Base-by-base conservation (phyloP, 2,888 invertebrate genomes). In the Calliopum simillimum region DNA sequence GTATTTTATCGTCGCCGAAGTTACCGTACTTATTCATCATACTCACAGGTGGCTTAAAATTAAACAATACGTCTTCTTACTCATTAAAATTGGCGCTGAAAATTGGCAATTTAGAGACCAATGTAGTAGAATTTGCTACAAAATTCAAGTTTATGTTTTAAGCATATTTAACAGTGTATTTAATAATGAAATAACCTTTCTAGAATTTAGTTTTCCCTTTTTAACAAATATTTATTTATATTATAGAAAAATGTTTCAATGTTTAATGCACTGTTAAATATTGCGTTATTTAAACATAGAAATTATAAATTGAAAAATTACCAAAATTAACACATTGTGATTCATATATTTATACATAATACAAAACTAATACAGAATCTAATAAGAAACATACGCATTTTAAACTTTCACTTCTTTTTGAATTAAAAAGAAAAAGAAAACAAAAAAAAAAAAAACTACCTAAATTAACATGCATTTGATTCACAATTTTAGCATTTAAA, bases 1-100 rank as follows among this genome's bases (percentile, higher is more conserved):
- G 76, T 84, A 44, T 84, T 80, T 71, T 81, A 80, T 74, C 79
- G 85, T 25, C 81, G 85, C 41, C 82, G 82, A 53, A 79, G 78
- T 63, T 86, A 86, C 70, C 78, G 74, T 58, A 77, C 81, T 64
- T 81, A 82, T 71, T 77, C 79, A 19, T 80, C 84, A 4, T 85
- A 83, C 70, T 75, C 78, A 51, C 82, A 81, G 77, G 79, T 83
- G 82, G 82, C 84, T 53, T 84, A 83, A 75, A 73, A 44, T 66
- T 59, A 56, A 21, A 19, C n/a, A 59, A 44, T n/a, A 55, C 44
- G 59, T 59, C 23, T 21, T 33, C 49, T 43, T 43, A 6, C 33
- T 51, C 19, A 64, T 64, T 19, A 53, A 2, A 23, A 49, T 63
- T 63, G 47, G 63, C 33, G 21, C 51, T 21, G 46, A 21, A 14